Base-by-base conservation (phyloP, 2,888 invertebrate genomes). In the Syrista parreyssii region DNA sequence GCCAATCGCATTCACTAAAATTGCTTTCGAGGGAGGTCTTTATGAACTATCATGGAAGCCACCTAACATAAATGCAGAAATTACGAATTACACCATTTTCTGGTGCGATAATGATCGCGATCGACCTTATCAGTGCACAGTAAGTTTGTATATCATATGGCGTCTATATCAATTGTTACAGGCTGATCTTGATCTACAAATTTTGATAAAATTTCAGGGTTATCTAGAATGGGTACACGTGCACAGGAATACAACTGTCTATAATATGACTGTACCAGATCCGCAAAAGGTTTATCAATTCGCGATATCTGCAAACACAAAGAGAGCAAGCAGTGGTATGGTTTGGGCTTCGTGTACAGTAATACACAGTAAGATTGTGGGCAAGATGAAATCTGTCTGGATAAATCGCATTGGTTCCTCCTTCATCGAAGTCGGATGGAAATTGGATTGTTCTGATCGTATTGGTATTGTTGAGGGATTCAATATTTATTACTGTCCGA, bases 271-370 rank as follows among this genome's bases (percentile, higher is more conserved):
- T 34, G 92, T 95, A 32, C 93, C 94, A 81, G 92, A 92, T 81
- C 93, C 94, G 76, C 92, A 92, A 79, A 90, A 91, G 78, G 93
- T 94, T 55, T 95, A 94, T 88, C 96, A 94, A 87, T 96, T 97
- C 92, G 97, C 97, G 1, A 96, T 97, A 80, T 95, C 97, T 9
- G 96, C 96, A 0, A 97, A 97, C 87, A 94, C 94, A 71, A 91
- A 92, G 0, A 90, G 90, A 4, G 93, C 93, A 80, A 97, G 96
- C 83, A 97, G 97, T 88, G 97, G 97, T 1, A 96, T 97, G 95
- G 93, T 95, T 15, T 97, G 97, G 97, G 95, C 96, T 12, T 94
- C 94, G 68, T 97, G 97, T 81, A 95, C 95, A 82, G 93, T 94
- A 82, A 93, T 92, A 33, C 91, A 91, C 79, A 90, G 91, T 77